Evolutionary conservation across 2,797 vertebrate species (phyloP).

Genomic region (Catharus ustulatus): DNA sequence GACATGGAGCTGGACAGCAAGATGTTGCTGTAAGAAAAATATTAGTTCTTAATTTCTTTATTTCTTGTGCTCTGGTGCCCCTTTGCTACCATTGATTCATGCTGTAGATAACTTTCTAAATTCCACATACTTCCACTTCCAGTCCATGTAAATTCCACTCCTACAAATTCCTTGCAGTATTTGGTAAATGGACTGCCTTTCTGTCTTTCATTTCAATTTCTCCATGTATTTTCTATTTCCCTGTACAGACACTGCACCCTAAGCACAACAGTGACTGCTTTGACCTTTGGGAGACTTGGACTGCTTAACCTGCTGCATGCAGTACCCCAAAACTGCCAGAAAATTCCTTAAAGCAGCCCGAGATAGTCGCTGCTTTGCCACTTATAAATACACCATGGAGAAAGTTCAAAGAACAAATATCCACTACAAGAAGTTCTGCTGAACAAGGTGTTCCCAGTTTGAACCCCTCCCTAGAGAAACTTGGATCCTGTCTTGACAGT

Average conservation of each 20-base stretch:
- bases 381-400: neutral
- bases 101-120: neutral
- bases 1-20: neutral
- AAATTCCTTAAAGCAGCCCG: neutral
- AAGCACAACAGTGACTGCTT: neutral
- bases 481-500: neutral
- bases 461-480: neutral
- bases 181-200: neutral
- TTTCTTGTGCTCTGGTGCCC: neutral
- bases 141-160: neutral
- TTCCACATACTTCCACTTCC: neutral
- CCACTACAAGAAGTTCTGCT: neutral
- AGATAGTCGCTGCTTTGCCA: neutral
- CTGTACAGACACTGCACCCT: neutral
- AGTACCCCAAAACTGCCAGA: neutral
- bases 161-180: neutral
- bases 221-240: neutral
- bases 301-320: neutral
- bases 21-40: neutral
- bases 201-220: neutral
- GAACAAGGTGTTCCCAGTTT: neutral
- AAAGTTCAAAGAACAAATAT: neutral
- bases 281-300: neutral
- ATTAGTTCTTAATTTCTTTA: neutral
- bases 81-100: neutral